These are phyloP conservation scores for Drosophila sproati DNA, from an alignment of 1,140 invertebrate genomes.

Conservation along the genomic window DNA sequence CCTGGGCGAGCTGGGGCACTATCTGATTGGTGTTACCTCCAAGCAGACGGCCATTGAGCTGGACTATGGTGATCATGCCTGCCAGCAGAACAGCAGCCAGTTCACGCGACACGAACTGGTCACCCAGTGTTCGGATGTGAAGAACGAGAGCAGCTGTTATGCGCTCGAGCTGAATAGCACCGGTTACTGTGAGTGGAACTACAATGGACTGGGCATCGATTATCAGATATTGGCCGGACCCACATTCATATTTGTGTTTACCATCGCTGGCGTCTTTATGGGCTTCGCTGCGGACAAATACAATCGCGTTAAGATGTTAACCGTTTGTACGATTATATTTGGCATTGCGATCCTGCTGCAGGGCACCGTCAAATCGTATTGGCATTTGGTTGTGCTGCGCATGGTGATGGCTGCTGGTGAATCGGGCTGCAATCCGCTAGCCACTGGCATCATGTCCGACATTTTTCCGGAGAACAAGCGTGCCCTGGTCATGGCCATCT, in stretches of 20 bases:
- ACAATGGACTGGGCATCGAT: slow-evolving; percentile 95
- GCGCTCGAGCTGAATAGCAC: slow-evolving; percentile 89
- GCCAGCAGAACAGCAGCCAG: slow-evolving; percentile 90
- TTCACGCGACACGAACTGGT: slow-evolving; percentile 87
- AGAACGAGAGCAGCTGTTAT: slow-evolving; percentile 86
- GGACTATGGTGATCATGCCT: slow-evolving; percentile 95
- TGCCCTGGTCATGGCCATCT: slow-evolving; percentile 95
- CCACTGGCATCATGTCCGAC: slow-evolving; percentile 93
- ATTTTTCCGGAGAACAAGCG: slow-evolving; percentile 92
- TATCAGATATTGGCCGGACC: slow-evolving; percentile 97
- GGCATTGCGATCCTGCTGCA: slow-evolving; percentile 93
- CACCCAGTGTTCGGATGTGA: slow-evolving; percentile 86
- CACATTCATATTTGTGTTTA: slow-evolving; percentile 95
- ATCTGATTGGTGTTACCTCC: slow-evolving; percentile 94
- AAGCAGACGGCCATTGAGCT: slow-evolving; percentile 93
- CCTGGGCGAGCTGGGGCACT: slow-evolving; percentile 93
- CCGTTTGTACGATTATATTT: slow-evolving; percentile 92
- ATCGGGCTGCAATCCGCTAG: slow-evolving; percentile 95
- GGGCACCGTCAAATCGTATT: slow-evolving; percentile 93
- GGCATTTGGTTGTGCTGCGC: slow-evolving; percentile 94
- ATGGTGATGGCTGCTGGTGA: slow-evolving; percentile 95
- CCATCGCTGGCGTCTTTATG: slow-evolving; percentile 92
- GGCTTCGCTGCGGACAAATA: slow-evolving; percentile 94
- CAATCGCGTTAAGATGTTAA: slow-evolving; percentile 90
- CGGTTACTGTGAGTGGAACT: slow-evolving; percentile 94